Base-by-base conservation (phyloP, 2,797 vertebrate species). In the Argya squamiceps region DNA sequence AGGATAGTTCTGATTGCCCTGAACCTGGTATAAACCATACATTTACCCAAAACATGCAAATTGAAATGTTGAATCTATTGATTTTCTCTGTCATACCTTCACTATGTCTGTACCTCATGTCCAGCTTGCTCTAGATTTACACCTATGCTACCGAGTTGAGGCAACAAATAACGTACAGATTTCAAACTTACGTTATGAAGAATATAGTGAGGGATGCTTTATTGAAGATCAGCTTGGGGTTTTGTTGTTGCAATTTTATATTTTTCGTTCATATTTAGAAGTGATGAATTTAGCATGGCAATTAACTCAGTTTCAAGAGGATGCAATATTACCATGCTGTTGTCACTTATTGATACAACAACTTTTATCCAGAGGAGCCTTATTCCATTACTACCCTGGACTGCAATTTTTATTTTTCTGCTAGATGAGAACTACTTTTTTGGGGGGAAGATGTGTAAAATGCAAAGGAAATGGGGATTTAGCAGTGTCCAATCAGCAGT, bases 401-500 rank as follows among this genome's bases (percentile, higher is more conserved):
- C 50, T 65, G 41, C 22, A 53, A 53, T 63, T 96, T 95, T 96
- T 50, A 77, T 76, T 93, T 92, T 65, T 82, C 55, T 89, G 12
- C 85, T 95, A 36, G n/a, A 49, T 59, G 10, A 60, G n/a, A 78
- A 36, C 44, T 44, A 81, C 24, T 41, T 96, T 96, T 96, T 96
- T 71, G 80, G 53, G 22, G 17, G 21, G 34, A 95, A 56, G 3
- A 15, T 78, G 64, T 64, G 46, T 76, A 63, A 88, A 94, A 96
- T 92, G 86, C 58, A 95, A 93, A 93, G 93, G 91, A 96, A 96
- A 93, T 60, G 20, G 53, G 84, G 82, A 95, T 96, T 96, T 97
- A 94, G 70, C 50, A 71, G 47, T 73, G 90, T 79, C 87, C 91
- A 97, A 92, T 96, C 92, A 95, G 88, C 78, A 97, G 95, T 97